A percentile compares a stretch with the other conserved stretches of the same genome.
Evolutionary conservation across 2,797 vertebrate genomes (phyloP).

Genomic region (Momotus momota): DNA sequence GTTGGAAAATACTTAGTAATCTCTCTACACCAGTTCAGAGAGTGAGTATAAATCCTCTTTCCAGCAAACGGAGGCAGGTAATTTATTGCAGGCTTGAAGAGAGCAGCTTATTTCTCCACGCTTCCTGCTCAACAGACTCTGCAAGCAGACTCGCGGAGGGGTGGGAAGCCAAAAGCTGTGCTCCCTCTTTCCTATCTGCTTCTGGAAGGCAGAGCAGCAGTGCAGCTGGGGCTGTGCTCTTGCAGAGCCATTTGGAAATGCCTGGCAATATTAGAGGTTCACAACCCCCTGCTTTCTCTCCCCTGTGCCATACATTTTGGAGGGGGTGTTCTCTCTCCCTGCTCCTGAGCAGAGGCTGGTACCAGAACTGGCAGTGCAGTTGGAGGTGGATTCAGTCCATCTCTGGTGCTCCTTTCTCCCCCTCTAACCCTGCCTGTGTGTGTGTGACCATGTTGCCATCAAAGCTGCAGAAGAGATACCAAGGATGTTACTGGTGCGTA

Average conservation of each 20-base stretch:
- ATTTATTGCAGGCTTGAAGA: constrained; percentile 56
- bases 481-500: background rate
- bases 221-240: background rate
- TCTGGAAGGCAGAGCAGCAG: background rate
- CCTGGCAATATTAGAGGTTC: background rate
- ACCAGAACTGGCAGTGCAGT: background rate
- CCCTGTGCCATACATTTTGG: background rate
- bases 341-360: background rate
- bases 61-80: constrained; percentile 55
- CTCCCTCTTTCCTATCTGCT: background rate
- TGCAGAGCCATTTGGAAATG: background rate
- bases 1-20: constrained; percentile 45
- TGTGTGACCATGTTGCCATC: background rate
- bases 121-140: constrained; percentile 23
- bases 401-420: background rate
- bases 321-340: background rate
- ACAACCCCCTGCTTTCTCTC: background rate
- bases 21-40: constrained; percentile 9
- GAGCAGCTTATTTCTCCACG: background rate
- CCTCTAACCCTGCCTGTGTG: fast-evolving
- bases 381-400: background rate
- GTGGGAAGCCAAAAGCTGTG: constrained; percentile 10
- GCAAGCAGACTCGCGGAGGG: background rate
- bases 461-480: background rate
- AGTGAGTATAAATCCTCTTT: constrained; percentile 51